Percentiles rank a stretch among this genome's conserved stretches.
phyloP scores from a whole-genome alignment of 1,140 invertebrate species.

The Trichogramma pretiosum region DNA sequence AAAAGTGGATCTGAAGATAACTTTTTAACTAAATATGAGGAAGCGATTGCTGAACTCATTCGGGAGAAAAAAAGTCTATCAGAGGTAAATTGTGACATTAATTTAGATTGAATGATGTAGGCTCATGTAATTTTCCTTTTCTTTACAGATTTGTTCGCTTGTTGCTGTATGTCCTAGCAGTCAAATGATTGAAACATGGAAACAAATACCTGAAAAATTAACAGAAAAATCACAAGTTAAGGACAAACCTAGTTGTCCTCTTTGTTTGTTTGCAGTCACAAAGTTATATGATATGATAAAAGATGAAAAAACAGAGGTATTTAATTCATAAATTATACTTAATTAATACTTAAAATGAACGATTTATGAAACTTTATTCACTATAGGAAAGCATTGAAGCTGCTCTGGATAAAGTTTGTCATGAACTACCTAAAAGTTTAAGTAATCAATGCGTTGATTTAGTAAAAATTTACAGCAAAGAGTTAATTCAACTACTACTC shows the following conservation, averaged over 20 bases:
- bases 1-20: background rate
- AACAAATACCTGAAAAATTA: conserved; percentile 40
- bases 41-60: conserved; percentile 9
- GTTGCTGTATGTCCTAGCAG: conserved; percentile 50
- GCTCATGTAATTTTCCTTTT: conserved; percentile 6
- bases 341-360: background rate
- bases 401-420: conserved; percentile 66
- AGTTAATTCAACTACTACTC: conserved; percentile 67
- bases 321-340: background rate
- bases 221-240: conserved; percentile 45
- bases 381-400: conserved; percentile 46
- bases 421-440: conserved; percentile 56
- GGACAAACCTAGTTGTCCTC: conserved; percentile 59
- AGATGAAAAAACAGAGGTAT: conserved; percentile 60
- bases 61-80: conserved; percentile 11
- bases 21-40: conserved; percentile 14
- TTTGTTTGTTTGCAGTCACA: conserved; percentile 71
- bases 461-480: conserved; percentile 65
- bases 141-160: conserved; percentile 52
- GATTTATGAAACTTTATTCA: background rate
- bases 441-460: conserved; percentile 62
- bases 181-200: conserved; percentile 34
- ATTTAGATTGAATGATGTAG: background rate
- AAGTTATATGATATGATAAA: conserved; percentile 59
- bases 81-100: conserved; percentile 5